Base-by-base conservation (phyloP, 1,140 invertebrate species). In the Adoxophyes honmai region DNA sequence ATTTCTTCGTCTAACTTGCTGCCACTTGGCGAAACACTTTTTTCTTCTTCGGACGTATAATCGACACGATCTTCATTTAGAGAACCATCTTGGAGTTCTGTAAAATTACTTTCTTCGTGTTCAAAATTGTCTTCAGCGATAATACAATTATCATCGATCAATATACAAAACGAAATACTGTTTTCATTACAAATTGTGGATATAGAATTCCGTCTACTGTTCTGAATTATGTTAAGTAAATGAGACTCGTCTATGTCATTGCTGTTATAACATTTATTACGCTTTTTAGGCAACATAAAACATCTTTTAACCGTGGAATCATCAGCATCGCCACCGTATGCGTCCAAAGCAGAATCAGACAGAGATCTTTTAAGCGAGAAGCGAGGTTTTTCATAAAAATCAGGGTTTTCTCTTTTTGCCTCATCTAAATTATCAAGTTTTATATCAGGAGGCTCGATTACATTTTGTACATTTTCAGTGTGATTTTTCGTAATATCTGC, bases 71-170 rank as follows among this genome's bases (percentile, higher is more conserved):
- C 2, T 21, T 48, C 16, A 11, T 28, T 52, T 39, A 74, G 34
- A 48, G 63, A 68, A 34, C 72, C 68, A 53, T 70, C 62, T 11
- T 68, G 34, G 14, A 77, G 59, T 59, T 81, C 70, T 52, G 75
- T 70, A 18, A 64, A 77, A 52, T 76, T 78, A 42, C 83, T 62
- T 64, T 79, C 83, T 36, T 72, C 68, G 37, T 61, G 48, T 7
- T 70, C 68, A 36, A 75, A 75, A 54, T 67, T 68, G 67, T 79
- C 79, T 66, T 83, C 73, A 15, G 70, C 59, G 67, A 86, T 69
- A 55, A 86, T 71, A 56, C 80, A 81, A 44, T 80, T 68, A 60
- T 86, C 69, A 54, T 86, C 79, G 55, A 86, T 86, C 4, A 88
- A 62, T 52, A 86, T 88, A 60, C 80, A 86, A 61, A 78, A 70